A percentile compares a stretch with the other conserved stretches of the same genome.
Evolutionary conservation across 2,888 invertebrate species (phyloP).

Genomic region (Tipula confusa): DNA sequence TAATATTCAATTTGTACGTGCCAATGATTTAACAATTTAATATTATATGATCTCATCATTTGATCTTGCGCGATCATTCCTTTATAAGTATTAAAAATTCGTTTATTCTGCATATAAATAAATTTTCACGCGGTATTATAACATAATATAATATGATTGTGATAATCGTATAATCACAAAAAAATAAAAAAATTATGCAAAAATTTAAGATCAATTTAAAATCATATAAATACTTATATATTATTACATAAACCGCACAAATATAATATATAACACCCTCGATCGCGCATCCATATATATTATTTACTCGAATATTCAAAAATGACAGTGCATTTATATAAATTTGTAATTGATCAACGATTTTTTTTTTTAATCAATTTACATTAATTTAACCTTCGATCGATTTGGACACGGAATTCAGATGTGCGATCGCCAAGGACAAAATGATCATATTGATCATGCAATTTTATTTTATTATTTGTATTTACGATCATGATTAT

Average conservation of each 20-base stretch:
- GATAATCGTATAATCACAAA: slow-evolving; percentile 7
- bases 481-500: neutral
- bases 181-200: neutral
- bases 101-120: neutral
- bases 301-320: neutral
- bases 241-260: neutral
- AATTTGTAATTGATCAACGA: neutral
- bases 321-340: neutral
- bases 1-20: slow-evolving; percentile 25
- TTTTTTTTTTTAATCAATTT: neutral
- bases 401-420: slow-evolving; percentile 20
- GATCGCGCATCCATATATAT: neutral
- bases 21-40: slow-evolving; percentile 25
- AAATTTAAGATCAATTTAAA: slow-evolving; percentile 17
- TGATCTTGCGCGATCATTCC: slow-evolving; percentile 25
- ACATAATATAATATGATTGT: neutral
- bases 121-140: neutral
- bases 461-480: neutral
- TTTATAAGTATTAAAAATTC: no score
- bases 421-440: neutral
- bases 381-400: slow-evolving; percentile 21
- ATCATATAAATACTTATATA: neutral
- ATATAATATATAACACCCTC: neutral
- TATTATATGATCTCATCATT: slow-evolving; percentile 25
- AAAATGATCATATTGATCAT: slow-evolving; percentile 5